These are phyloP conservation scores for Micrasema longulum DNA, from an alignment of 1,140 invertebrate species.

Conservation along the genomic window DNA sequence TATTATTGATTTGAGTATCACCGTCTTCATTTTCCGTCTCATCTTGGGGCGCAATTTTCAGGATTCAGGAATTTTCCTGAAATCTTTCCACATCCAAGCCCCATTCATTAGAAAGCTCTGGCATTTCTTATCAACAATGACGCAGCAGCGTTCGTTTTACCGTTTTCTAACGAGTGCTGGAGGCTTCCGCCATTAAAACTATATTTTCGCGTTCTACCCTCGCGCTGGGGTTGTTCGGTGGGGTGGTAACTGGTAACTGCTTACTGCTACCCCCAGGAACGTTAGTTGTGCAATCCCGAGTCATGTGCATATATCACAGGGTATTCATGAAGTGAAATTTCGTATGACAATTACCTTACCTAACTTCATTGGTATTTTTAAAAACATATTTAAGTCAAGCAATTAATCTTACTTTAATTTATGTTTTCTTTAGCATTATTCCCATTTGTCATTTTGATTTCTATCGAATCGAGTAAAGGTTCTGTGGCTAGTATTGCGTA, in stretches of 20 bases:
- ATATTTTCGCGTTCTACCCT: not conserved
- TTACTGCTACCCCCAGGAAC: not conserved
- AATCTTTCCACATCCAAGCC: not conserved
- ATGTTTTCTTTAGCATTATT: too few species aligned
- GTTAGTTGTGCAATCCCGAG: too few species aligned
- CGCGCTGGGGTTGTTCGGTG: not conserved
- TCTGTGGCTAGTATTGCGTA: too few species aligned
- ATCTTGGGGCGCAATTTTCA: not conserved
- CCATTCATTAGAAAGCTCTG: not conserved
- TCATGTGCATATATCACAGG: too few species aligned
- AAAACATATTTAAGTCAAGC: too few species aligned
- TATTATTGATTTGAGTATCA: not conserved
- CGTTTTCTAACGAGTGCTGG: slow-evolving; percentile 5
- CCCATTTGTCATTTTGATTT: too few species aligned
- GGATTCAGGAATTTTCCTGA: not conserved
- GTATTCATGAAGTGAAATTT: too few species aligned
- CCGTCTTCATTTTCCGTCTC: not conserved
- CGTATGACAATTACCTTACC: too few species aligned
- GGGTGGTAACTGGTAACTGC: not conserved
- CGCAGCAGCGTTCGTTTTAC: slow-evolving; percentile 7
- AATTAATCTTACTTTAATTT: too few species aligned
- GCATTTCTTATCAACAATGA: slow-evolving; percentile 8
- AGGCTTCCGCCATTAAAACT: slow-evolving; percentile 17
- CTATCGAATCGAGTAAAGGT: too few species aligned
- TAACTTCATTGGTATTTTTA: too few species aligned